Conservation (phyloP, 2,888 invertebrate species). For the Chloroclystis v-ata region DNA sequence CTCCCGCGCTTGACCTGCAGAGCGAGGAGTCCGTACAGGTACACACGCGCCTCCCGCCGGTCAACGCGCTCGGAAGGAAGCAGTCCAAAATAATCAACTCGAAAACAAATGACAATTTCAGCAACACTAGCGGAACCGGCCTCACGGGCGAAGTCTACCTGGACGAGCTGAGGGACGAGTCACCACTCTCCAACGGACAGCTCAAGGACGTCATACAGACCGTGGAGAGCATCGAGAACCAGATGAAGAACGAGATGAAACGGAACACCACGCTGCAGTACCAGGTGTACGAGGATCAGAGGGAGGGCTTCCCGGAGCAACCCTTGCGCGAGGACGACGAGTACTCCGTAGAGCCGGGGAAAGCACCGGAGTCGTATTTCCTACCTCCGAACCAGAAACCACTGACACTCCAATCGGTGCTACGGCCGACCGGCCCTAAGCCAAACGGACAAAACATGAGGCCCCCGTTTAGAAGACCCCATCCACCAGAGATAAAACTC, state of each 20-base stretch:
- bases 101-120: slow-evolving; percentile 74
- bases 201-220: slow-evolving; percentile 67
- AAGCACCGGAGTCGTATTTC: slow-evolving; percentile 52
- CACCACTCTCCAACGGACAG: slow-evolving; percentile 64
- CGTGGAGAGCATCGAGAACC: slow-evolving; percentile 62
- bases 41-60: slow-evolving; percentile 80
- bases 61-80: slow-evolving; percentile 73
- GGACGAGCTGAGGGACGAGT: slow-evolving; percentile 57
- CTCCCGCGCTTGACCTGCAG: slow-evolving; percentile 49
- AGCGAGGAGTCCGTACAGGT: slow-evolving; percentile 81
- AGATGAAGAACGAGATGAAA: slow-evolving; percentile 52
- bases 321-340: slow-evolving; percentile 62
- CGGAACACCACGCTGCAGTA: slow-evolving; percentile 51
- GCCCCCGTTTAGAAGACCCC: slow-evolving; percentile 62
- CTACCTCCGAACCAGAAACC: slow-evolving; percentile 63
- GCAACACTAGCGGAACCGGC: slow-evolving; percentile 62
- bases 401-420: slow-evolving; percentile 65
- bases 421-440: slow-evolving; percentile 55
- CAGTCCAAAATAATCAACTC: slow-evolving; percentile 68
- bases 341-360: slow-evolving; percentile 52
- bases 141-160: slow-evolving; percentile 53
- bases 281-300: slow-evolving; percentile 59
- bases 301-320: slow-evolving; percentile 53
- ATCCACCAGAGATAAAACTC: slow-evolving; percentile 69
- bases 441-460: slow-evolving; percentile 45